A percentile compares a stretch with the other conserved stretches of the same genome.
Evolutionary conservation across 2,797 vertebrate species (phyloP).

Genomic region (Pseudochromis fuscus): DNA sequence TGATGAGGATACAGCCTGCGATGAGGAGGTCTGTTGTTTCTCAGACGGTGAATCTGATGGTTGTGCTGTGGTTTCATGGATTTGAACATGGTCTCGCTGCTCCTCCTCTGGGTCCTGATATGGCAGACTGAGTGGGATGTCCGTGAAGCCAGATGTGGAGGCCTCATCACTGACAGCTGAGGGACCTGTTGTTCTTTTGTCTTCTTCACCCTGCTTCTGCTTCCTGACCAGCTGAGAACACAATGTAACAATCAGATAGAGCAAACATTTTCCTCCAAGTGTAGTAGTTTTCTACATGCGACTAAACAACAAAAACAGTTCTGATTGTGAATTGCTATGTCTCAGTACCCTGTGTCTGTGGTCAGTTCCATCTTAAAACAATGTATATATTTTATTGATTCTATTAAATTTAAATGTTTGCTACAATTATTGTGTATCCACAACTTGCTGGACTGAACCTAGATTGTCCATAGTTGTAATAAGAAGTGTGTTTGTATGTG

Average conservation of each 20-base stretch:
- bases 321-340: too few relatives aligned
- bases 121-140: constrained; percentile 81
- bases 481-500: neutral
- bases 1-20: constrained; percentile 35
- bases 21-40: constrained; percentile 40
- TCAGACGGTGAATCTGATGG: constrained; percentile 41
- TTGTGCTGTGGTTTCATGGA: constrained; percentile 34
- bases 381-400: too few relatives aligned
- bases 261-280: neutral
- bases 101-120: constrained; percentile 54
- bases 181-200: constrained; percentile 58
- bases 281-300: neutral
- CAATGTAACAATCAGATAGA: constrained; percentile 8
- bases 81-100: constrained; percentile 26
- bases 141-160: constrained; percentile 74
- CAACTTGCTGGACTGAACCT: too few relatives aligned
- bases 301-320: neutral
- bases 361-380: too few relatives aligned
- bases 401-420: too few relatives aligned
- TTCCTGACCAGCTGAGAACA: constrained; percentile 74
- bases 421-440: too few relatives aligned
- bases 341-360: too few relatives aligned
- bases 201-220: constrained; percentile 69
- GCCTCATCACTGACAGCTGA: constrained; percentile 54
- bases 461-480: neutral